phyloP scores from a whole-genome alignment of 1,140 invertebrate genomes.

The Orchestia grillus region DNA sequence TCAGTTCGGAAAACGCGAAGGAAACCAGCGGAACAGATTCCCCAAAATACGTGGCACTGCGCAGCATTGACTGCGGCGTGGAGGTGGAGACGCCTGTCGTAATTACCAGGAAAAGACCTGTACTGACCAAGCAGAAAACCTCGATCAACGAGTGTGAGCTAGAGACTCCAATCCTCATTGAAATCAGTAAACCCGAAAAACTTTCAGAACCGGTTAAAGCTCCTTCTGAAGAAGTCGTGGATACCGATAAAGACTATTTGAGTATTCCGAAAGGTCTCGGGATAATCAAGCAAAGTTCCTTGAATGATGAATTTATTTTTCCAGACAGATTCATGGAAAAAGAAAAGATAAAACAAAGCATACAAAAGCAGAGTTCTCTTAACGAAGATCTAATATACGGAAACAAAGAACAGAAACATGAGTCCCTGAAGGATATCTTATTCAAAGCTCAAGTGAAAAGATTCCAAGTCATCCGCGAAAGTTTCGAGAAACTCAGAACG shows the following conservation, averaged over 20 bases:
- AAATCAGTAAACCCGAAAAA: constrained; percentile 64
- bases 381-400: constrained; percentile 88
- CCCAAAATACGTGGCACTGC: background rate
- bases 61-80: constrained; percentile 41
- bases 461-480: constrained; percentile 87
- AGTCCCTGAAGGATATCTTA: constrained; percentile 81
- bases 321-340: constrained; percentile 85
- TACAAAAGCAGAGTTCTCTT: constrained; percentile 88
- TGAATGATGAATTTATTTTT: constrained; percentile 88
- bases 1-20: constrained; percentile 22
- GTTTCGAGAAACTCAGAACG: constrained; percentile 76
- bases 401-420: constrained; percentile 74
- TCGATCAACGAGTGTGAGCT: constrained; percentile 66
- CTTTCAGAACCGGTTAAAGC: constrained; percentile 60
- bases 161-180: constrained; percentile 66
- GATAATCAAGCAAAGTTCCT: constrained; percentile 83
- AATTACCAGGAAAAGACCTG: constrained; percentile 65
- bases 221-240: constrained; percentile 52
- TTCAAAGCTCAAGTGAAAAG: constrained; percentile 83
- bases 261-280: constrained; percentile 64
- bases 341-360: constrained; percentile 85
- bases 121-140: constrained; percentile 66
- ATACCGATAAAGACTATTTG: constrained; percentile 65
- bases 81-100: constrained; percentile 59
- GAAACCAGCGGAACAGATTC: background rate